Evolutionary conservation across 2,888 invertebrate species (phyloP).

Genomic region (Sesia apiformis): DNA sequence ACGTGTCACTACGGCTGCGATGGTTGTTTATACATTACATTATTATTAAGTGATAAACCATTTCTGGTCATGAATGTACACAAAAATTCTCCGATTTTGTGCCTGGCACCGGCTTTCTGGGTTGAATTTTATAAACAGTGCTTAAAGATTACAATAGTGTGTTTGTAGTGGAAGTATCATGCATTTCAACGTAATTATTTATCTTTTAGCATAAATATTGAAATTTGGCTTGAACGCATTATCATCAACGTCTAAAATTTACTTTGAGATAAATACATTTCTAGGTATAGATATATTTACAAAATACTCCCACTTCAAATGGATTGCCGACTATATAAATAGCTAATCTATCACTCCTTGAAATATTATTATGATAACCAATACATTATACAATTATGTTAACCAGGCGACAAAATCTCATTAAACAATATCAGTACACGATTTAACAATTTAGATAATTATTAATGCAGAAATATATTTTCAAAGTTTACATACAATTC

Average conservation of each 20-base stretch:
- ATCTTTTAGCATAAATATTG: background rate
- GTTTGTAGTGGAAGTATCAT: constrained; percentile 1
- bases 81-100: constrained; percentile 23
- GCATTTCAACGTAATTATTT: constrained; percentile 3
- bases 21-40: no score
- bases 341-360: constrained; percentile 11
- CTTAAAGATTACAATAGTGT: background rate
- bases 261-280: constrained; percentile 14
- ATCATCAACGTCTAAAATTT: constrained; percentile 13
- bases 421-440: constrained; percentile 48
- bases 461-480: constrained; percentile 65
- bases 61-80: constrained; percentile 26
- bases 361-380: background rate
- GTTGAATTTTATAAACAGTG: background rate
- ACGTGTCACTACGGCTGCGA: no score
- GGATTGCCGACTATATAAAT: background rate
- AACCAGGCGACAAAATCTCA: constrained; percentile 60
- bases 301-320: constrained; percentile 17
- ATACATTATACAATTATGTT: constrained; percentile 1
- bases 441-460: constrained; percentile 65
- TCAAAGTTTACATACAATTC: constrained; percentile 68
- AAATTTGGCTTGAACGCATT: background rate
- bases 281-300: background rate
- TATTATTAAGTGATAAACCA: no score
- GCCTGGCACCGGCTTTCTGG: constrained; percentile 21